Base-by-base conservation (phyloP, 2,797 vertebrate genomes). In the Cryptoblepharus egeriae region DNA sequence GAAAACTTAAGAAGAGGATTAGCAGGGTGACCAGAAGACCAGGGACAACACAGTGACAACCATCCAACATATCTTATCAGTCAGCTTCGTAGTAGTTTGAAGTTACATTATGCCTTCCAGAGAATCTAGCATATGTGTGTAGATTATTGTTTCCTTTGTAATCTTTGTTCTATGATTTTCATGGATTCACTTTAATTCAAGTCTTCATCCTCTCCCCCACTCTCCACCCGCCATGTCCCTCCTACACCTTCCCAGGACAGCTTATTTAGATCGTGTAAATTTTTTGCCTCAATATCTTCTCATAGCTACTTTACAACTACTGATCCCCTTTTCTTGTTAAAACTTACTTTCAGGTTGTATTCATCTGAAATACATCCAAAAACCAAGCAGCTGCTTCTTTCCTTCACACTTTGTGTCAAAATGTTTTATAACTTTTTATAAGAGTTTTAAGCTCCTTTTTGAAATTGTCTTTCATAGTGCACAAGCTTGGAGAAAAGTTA, bases 381-480 rank as follows among this genome's bases (percentile, higher is more conserved):
- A 60, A 78, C 69, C 63, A 73, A 28, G 4, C 8, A 39, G 52
- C 77, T 75, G 77, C 45, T 64, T 45, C 75, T 73, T 39, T 83
- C 65, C n/a, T 83, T 63, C 49, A 24, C 28, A n/a, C 2, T 68
- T 49, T 18, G 2, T 30, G 22, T 64, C 28, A 61, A 70, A 68
- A 76, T 12, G 1, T n/a, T 75, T 2, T 35, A 73, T 6, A 84
- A 83, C 61, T 58, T 2, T 65, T 45, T 39, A 32, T 80, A 74
- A 49, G 52, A 77, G 70, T 81, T 74, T 64, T 58, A 81, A 26
- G 60, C 75, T 74, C 28, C 69, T 67, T 67, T 85, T 82, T 87
- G 55, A 85, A 87, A 37, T 20, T 28, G 57, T 1, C 35, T 87
- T 83, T 79, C 63, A 42, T 32, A 26, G 7, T 30, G 2, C 32